Evolutionary conservation across 2,888 invertebrate species (phyloP).

Genomic region (Synergus laeviventris): DNA sequence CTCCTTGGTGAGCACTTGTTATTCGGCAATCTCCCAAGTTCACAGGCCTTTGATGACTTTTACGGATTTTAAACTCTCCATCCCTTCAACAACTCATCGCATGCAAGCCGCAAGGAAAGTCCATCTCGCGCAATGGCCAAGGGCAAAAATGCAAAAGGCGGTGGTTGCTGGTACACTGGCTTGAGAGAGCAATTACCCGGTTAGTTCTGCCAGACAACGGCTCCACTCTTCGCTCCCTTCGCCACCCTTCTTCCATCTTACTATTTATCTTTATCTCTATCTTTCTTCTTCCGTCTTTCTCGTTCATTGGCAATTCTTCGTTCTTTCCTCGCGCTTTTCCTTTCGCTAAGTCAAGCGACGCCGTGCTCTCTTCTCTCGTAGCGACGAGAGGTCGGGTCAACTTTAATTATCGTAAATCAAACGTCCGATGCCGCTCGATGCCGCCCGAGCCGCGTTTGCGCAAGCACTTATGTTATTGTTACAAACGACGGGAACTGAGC

Average conservation of each 20-base stretch:
- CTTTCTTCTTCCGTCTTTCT: constrained; percentile 6
- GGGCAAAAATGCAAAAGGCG: constrained; percentile 4
- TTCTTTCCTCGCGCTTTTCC: constrained; percentile 47
- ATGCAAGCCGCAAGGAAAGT: background rate
- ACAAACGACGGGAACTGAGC: constrained; percentile 51
- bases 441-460: constrained; percentile 51
- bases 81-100: background rate
- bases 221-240: background rate
- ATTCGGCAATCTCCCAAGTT: background rate
- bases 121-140: background rate
- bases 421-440: constrained; percentile 59
- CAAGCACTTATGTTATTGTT: constrained; percentile 60
- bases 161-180: background rate
- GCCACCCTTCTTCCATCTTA: too few relatives aligned
- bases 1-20: background rate
- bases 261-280: background rate
- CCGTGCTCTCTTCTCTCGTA: constrained; percentile 52
- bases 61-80: background rate
- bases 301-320: constrained; percentile 47
- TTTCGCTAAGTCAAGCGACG: constrained; percentile 48
- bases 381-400: constrained; percentile 72
- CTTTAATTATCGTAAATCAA: constrained; percentile 74
- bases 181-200: constrained; percentile 1
- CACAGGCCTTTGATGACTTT: background rate
- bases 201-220: constrained; percentile 5